Evolutionary conservation across 1,140 invertebrate species (phyloP).

Genomic region (Drosophila bocki): DNA sequence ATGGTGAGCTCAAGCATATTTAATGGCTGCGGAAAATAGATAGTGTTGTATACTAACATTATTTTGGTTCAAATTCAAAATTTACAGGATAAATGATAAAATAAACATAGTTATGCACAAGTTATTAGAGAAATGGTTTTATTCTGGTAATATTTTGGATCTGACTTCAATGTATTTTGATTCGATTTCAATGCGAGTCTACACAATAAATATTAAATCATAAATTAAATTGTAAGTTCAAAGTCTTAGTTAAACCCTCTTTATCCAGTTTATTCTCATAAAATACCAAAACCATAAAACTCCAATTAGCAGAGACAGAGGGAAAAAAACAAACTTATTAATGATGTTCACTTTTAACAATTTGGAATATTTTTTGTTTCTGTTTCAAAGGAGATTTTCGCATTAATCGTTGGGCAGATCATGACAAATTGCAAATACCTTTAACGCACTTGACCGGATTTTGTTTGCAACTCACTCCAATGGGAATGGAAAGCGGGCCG

Average conservation of each 20-base stretch:
- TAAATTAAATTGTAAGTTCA: neutral
- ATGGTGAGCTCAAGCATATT: constrained; percentile 23
- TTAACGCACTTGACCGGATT: constrained; percentile 17
- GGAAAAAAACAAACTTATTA: constrained; percentile 17
- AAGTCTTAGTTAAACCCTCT: neutral
- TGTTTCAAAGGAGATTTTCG: constrained; percentile 6
- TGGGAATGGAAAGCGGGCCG: neutral
- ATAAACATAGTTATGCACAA: too few relatives aligned
- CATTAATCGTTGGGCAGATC: constrained; percentile 36
- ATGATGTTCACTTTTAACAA: constrained; percentile 28
- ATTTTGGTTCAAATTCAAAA: neutral
- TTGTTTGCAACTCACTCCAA: neutral
- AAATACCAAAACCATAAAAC: constrained; percentile 28
- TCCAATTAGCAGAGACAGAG: constrained; percentile 20
- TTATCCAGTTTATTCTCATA: neutral
- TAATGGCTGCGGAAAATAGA: neutral
- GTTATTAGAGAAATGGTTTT: too few relatives aligned
- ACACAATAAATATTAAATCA: neutral
- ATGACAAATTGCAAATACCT: constrained; percentile 51
- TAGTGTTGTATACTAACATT: neutral
- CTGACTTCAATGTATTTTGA: too few relatives aligned
- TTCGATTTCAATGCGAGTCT: too few relatives aligned
- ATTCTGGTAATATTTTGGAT: too few relatives aligned
- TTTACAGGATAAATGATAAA: neutral
- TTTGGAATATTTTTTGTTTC: neutral